Conservation (phyloP, 2,113 vertebrate genomes). For the Gracilinanus agilis region DNA sequence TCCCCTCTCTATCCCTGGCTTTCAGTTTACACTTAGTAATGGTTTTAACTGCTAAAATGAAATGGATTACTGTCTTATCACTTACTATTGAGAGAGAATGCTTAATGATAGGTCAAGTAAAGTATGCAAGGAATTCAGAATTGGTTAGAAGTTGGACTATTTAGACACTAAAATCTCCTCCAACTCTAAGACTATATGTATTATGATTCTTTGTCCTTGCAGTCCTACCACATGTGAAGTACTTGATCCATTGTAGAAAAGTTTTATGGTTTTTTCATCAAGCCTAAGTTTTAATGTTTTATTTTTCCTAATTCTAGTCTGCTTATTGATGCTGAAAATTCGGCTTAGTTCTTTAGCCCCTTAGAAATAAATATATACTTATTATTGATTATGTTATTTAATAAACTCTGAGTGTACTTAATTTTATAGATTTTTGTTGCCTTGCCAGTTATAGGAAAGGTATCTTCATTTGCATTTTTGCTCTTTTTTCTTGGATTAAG, state of each 20-base stretch:
- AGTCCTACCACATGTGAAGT: too few relatives aligned
- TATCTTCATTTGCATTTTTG: neutral
- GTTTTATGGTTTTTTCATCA: too few relatives aligned
- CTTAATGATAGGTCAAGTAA: neutral
- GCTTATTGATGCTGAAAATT: neutral
- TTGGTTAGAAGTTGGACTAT: too few relatives aligned
- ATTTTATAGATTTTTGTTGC: neutral
- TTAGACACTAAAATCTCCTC: too few relatives aligned
- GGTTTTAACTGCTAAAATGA: neutral
- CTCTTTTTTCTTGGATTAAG: too few relatives aligned
- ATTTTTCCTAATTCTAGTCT: neutral
- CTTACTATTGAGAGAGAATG: neutral
- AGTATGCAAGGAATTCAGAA: neutral
- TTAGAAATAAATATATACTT: neutral
- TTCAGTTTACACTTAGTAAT: too few relatives aligned
- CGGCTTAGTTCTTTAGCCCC: neutral
- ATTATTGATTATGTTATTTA: neutral
- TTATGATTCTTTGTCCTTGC: too few relatives aligned
- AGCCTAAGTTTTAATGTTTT: neutral
- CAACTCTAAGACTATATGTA: too few relatives aligned
- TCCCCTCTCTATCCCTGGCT: too few relatives aligned
- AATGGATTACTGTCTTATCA: neutral
- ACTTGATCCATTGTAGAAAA: too few relatives aligned
- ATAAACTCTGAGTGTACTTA: neutral
- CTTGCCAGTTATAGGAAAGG: neutral